Conservation (phyloP, 2,797 vertebrate species). For the Octomys mimax region DNA sequence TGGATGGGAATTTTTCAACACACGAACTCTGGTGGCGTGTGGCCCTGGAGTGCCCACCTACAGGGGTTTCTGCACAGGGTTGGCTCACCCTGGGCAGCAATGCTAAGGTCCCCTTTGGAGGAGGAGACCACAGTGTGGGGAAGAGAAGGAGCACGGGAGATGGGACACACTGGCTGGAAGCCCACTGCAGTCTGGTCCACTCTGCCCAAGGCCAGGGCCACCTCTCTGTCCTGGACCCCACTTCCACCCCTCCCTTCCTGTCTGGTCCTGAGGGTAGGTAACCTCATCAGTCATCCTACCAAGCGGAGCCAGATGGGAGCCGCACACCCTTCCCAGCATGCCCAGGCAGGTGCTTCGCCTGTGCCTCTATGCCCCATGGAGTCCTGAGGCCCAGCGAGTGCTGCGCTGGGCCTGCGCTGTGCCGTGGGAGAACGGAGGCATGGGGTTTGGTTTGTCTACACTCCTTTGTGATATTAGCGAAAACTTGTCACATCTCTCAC, state of each 20-base stretch:
- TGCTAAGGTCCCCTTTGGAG: not conserved
- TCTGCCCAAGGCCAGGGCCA: accelerated
- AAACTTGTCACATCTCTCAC: constrained; percentile 67
- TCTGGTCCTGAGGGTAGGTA: accelerated
- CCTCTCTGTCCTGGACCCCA: accelerated
- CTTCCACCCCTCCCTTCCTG: not conserved
- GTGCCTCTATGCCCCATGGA: accelerated
- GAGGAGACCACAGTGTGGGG: not conserved
- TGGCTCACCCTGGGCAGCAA: not conserved
- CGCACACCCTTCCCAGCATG: accelerated
- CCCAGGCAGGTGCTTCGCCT: accelerated
- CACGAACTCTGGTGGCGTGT: no score
- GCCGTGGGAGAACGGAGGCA: not conserved
- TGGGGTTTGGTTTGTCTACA: not conserved
- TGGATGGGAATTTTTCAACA: not conserved
- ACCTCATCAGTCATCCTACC: accelerated
- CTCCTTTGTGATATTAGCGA: not conserved
- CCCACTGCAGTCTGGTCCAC: accelerated
- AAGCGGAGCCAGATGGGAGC: accelerated
- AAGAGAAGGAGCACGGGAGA: accelerated
- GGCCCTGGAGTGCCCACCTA: no score
- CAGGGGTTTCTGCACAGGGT: not conserved
- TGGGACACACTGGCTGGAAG: accelerated
- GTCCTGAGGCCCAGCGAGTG: accelerated
- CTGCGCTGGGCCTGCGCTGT: not conserved